phyloP scores from a whole-genome alignment of 2,888 invertebrate genomes.

The Marronus borbonicus region DNA sequence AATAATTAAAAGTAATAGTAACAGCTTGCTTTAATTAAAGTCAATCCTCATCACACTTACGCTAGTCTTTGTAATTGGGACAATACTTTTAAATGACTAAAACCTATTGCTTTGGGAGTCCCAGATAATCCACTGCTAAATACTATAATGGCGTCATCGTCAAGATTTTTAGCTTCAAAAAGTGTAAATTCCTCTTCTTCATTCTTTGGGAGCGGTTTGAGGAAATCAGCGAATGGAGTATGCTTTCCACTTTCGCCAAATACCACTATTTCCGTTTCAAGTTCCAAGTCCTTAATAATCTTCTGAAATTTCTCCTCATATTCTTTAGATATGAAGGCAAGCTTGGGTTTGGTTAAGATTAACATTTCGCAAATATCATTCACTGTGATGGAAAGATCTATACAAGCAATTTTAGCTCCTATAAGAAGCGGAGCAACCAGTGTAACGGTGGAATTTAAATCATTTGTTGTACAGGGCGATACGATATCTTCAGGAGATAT shows the following conservation, averaged over 20 bases:
- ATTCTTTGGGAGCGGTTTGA: conserved; percentile 35
- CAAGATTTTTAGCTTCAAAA: conserved; percentile 31
- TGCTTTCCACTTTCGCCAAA: conserved; percentile 50
- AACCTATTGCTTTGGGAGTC: conserved; percentile 57
- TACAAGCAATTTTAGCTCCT: conserved; percentile 64
- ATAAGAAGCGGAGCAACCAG: conserved; percentile 70
- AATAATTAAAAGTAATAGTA: background rate
- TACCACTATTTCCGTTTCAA: conserved; percentile 49
- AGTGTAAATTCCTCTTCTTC: conserved; percentile 56
- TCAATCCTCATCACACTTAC: background rate
- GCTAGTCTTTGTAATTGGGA: conserved; percentile 25
- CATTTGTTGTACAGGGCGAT: conserved; percentile 70
- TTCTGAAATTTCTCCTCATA: conserved; percentile 47
- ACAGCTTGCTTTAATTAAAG: background rate
- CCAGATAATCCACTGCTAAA: conserved; percentile 55
- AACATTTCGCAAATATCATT: conserved; percentile 59
- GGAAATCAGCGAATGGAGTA: conserved; percentile 47
- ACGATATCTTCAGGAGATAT: conserved; percentile 68
- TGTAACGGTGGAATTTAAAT: conserved; percentile 69
- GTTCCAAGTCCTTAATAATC: conserved; percentile 8
- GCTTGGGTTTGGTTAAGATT: conserved; percentile 56
- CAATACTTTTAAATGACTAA: conserved; percentile 53
- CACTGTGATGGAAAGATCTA: conserved; percentile 60
- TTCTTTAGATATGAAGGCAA: conserved; percentile 51
- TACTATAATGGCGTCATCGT: conserved; percentile 47